Base-by-base conservation (phyloP, 2,888 invertebrate species). In the Polyommatus iphigenia region DNA sequence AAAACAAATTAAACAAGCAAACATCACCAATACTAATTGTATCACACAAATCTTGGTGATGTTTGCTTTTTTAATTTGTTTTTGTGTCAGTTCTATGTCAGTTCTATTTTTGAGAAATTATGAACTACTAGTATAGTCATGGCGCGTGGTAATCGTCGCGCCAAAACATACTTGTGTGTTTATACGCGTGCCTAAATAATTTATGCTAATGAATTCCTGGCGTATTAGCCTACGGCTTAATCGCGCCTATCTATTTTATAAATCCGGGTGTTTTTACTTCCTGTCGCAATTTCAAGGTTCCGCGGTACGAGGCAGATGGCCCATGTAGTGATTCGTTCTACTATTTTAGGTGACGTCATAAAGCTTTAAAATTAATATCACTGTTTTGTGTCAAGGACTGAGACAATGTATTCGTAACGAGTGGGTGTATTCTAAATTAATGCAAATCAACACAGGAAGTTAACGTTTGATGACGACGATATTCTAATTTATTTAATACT, bases 251-350 rank as follows among this genome's bases (percentile, higher is more conserved):
- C 67, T 67, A 32, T 67, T 67, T 67, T 54, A 29, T 75, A 75
- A 75, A 75, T 75, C 75, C 75, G 75, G 50, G 20, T 75, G 46
- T 73, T 73, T 67, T 75, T 75, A 75, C 29, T 75, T 75, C 54
- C 75, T 75, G 50, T 75, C 54, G 75, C 46, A 50, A 50, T 75
- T 54, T 54, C 75, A 75, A 75, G 75, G 75, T 75, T 75, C 15
- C 29, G 13, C 75, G 75, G 29, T 75, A 75, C 54, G 15, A 29
- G 75, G 75, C 75, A 75, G 75, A 75, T 75, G 75, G 75, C 29
- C 54, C 54, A 29, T 75, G 75, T 29, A 75, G 75, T 75, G 75
- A 75, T 75, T 72, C 73, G 50, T 50, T 54, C 54, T 29, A 75
- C 54, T 75, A 75, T 54, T 46, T 50, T 32, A 41, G 24, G 24